phyloP scores from a whole-genome alignment of 2,797 vertebrate species.

The Melanogrammus aeglefinus region DNA sequence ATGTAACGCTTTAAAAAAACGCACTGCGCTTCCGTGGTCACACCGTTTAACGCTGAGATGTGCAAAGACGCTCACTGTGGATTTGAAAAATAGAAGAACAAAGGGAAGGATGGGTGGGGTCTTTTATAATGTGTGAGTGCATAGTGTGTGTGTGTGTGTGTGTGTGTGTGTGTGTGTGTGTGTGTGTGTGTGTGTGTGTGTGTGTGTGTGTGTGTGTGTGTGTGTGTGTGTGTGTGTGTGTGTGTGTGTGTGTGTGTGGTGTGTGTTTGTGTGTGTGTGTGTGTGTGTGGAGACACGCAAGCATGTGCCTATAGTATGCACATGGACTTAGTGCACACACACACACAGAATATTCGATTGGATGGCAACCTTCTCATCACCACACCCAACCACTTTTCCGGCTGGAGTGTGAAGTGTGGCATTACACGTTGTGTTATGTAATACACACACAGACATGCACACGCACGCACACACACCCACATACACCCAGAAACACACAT shows the following conservation, averaged over 20 bases:
- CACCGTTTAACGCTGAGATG: neutral
- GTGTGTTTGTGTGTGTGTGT: neutral
- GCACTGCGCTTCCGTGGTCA: neutral
- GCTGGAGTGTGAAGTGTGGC: conserved; percentile 17
- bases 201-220: neutral
- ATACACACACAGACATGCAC: conserved; percentile 13
- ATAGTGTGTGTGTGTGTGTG: neutral
- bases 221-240: neutral
- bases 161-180: neutral
- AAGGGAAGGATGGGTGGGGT: neutral
- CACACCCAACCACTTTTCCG: conserved; percentile 15
- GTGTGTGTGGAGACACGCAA: neutral
- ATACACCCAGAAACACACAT: neutral
- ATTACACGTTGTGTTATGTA: conserved; percentile 15
- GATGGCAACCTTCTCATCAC: conserved; percentile 6
- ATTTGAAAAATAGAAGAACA: neutral
- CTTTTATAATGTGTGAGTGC: neutral
- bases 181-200: neutral
- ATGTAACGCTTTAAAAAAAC: neutral
- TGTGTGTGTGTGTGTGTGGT: neutral
- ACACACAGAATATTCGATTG: neutral
- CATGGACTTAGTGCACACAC: neutral
- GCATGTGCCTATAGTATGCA: neutral
- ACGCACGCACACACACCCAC: neutral
- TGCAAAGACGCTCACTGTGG: neutral